Evolutionary conservation across 2,888 invertebrate species (phyloP), one percentile per base, ranked within the genome.

Genomic region (Philaethria dido): DNA sequence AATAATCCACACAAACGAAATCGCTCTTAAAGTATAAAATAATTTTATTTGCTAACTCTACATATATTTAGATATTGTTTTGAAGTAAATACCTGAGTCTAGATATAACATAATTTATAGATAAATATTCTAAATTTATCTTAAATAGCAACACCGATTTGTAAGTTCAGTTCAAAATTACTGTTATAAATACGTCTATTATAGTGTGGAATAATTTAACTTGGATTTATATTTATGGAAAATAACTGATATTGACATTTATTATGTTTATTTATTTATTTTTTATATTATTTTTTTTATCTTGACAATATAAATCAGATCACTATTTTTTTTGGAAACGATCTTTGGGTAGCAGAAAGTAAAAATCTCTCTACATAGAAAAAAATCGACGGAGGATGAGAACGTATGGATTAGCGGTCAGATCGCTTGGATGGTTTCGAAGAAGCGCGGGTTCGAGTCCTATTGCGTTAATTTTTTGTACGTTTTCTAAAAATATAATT

Each of bases 71-170:
- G 47, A 39, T 55, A 64, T 68, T 68, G 64, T 42, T 55, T 68
- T 54, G 47, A 25, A 54, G 52, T 64, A 47, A 67, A 68, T 64
- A 64, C 54, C 45, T 52, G 33, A 3, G 59, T 45, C 50, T 64
- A 29, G 29, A 8, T 47, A 29, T 25, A 64, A 47, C 55, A 61
- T 61, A 68, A 64, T 54, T 61, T 64, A 68, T 48, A 47, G 11
- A 52, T 61, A 55, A 64, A 68, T 68, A 64, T 36, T 47, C 47
- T 55, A 48, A 54, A 60, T 59, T 60, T 62, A 66, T 66, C 42
- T 42, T 22, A 42, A 42, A 25, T 42, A 57, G 42, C 25, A 25
- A 39, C 22, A 57, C 42, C 57, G 22, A 57, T 57, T 57, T 57
- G 57, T 57, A 57, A 42, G 42, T 25, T 42, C 39, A n/a, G 25